Percentiles rank a stretch among this genome's conserved stretches.
Conservation (phyloP, 2,797 vertebrate species). For the Anabacerthia variegaticeps region DNA sequence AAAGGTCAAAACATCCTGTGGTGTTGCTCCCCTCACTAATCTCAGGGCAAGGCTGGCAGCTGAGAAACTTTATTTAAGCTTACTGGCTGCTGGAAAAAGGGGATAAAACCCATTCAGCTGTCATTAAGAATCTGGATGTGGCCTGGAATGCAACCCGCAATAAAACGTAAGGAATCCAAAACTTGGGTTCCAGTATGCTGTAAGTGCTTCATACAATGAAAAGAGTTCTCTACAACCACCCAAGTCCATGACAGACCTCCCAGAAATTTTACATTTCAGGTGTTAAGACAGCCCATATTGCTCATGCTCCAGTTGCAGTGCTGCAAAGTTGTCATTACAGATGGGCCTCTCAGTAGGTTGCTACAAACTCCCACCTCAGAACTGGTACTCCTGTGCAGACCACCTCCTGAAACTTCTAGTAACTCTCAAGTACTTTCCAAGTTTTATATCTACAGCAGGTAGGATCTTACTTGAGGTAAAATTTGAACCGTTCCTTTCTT, state of each 20-base stretch:
- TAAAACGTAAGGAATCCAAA: background rate
- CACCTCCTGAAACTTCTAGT: background rate
- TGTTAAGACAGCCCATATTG: background rate
- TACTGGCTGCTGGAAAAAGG: background rate
- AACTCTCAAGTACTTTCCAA: background rate
- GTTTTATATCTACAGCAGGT: background rate
- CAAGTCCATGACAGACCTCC: background rate
- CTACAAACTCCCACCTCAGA: background rate
- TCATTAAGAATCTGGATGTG: background rate
- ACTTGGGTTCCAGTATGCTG: background rate
- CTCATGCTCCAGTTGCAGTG: background rate
- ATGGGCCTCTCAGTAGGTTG: background rate
- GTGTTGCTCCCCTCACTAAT: background rate
- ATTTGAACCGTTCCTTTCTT: background rate
- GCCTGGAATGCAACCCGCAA: background rate
- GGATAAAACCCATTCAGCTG: rapidly evolving
- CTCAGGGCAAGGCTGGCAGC: background rate
- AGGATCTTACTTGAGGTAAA: background rate
- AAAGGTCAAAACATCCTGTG: background rate
- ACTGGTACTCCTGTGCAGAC: background rate
- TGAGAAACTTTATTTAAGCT: background rate
- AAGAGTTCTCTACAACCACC: background rate
- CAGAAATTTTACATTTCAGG: background rate
- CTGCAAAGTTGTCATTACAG: background rate
- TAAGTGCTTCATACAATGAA: background rate